These are phyloP conservation scores for Pachyseris speciosa DNA, from an alignment of 64 coral and sea anemone species.

Conservation along the genomic window DNA sequence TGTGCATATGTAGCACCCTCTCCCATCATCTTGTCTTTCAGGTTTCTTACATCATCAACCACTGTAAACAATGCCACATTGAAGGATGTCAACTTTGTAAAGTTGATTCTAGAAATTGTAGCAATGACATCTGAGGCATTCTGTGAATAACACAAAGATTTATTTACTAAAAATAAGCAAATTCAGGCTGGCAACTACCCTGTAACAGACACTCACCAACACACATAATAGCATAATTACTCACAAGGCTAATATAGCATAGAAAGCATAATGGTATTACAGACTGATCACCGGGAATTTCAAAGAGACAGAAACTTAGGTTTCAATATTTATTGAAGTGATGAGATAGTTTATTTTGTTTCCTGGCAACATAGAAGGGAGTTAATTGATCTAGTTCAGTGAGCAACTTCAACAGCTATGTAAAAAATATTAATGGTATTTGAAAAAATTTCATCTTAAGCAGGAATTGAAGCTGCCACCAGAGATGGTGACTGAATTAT, in stretches of 20 bases:
- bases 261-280: background rate
- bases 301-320: too few relatives aligned
- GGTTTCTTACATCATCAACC: background rate
- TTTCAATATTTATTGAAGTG: too few relatives aligned
- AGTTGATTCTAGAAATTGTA: background rate
- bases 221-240: background rate
- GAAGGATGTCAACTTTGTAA: background rate
- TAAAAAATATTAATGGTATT: background rate
- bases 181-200: background rate
- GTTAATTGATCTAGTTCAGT: too few relatives aligned
- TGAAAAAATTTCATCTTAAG: background rate
- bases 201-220: background rate
- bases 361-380: too few relatives aligned
- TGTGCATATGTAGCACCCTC: background rate
- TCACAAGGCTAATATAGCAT: background rate
- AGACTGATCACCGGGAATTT: too few relatives aligned
- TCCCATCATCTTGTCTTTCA: background rate
- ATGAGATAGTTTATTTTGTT: too few relatives aligned
- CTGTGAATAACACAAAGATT: background rate
- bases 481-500: background rate
- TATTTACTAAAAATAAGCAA: background rate
- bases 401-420: too few relatives aligned
- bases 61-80: slow-evolving; percentile 1
- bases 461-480: background rate
- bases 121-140: background rate